Base-by-base conservation (phyloP, 2,797 vertebrate genomes). In the Botia kubotai region DNA sequence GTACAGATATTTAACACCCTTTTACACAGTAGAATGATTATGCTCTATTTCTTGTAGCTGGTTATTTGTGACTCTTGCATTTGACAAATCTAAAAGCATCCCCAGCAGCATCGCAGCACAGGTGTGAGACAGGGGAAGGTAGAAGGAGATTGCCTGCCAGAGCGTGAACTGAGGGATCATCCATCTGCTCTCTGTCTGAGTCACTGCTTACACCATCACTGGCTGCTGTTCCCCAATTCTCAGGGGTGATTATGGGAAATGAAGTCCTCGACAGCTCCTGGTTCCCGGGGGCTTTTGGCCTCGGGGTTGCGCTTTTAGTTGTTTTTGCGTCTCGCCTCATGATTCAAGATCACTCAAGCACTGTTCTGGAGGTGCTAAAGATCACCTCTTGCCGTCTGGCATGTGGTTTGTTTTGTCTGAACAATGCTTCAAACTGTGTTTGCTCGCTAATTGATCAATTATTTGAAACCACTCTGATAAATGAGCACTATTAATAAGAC, bases 191-290 rank as follows among this genome's bases (percentile, higher is more conserved):
- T 63, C 60, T 50, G 36, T 70, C 75, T 79, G 65, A 66, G n/a
- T 83, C 50, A 69, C 63, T 70, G 76, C 72, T 53, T 68, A 62
- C 82, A 74, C 29, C 65, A 79, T 36, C 75, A 43, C 46, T 58
- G 67, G 66, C 50, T 65, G 75, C 52, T 74, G 63, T 57, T 73
- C 70, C 52, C 11, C n/a, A 23, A 52, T 10, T 81, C 75, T 78
- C 81, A 63, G 17, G 63, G 62, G 79, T 72, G 83, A 69, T 84
- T 60, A 84, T 81, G 79, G 79, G 70, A 78, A 68, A 84, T 81
- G 83, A 78, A 84, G 75, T 84, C 83, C 78, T 81, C 65, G 16
- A 36, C 76, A 70, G 65, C 11, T 39, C 36, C 60, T 53, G 1
- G 52, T 67, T 57, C 70, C 71, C 50, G 0, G 11, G 13, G 70